Evolutionary conservation across 2,888 invertebrate species (phyloP), one percentile per base, ranked within the genome.

Genomic region (Coleophora deauratella): DNA sequence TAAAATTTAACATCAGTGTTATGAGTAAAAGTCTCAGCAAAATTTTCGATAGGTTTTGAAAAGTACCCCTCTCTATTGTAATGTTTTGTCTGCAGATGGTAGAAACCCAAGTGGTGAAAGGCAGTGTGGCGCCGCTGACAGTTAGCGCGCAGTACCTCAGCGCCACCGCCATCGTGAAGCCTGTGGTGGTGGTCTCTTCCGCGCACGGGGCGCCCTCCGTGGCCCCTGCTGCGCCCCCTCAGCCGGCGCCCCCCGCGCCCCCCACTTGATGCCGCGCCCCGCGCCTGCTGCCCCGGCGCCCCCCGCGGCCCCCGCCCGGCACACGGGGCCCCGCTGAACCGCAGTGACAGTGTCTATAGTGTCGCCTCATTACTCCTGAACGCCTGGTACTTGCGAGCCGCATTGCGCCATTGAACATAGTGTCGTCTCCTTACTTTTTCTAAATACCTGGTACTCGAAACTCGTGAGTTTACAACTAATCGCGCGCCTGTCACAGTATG

Each of bases 131-230:
- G 45, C 88, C 91, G 55, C 88, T 91, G 43, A 77, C 91, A 41
- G 88, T 91, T 49, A 89, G 89, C 72, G 88, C 91, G 51, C 91
- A 91, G 77, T 91, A 91, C 73, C 76, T 90, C 44, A 87, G 88
- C 64, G 80, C 88, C 27, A 80, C 88, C 35, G 80, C 88, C 44
- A 78, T 91, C 44, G 89, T 91, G 37, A 91, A 91, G 67, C 91
- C 91, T 1, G 88, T 91, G 35, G 91, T 91, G 40, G 91, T 92
- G 43, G 90, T 91, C 44, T 70, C 71, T 21, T 57, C 63, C 46
- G 59, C 73, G 27, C 65, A 55, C 51, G 51, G 62, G 33, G 57
- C 57, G n/a, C 52, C 56, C 44, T 46, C 49, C 35, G 54, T 55
- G 41, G 53, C 42, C 56, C 43, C 38, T 38, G 27, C 50, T 15